These are phyloP conservation scores for Xenops minutus DNA, from an alignment of 2,797 vertebrate genomes.

Conservation along the genomic window DNA sequence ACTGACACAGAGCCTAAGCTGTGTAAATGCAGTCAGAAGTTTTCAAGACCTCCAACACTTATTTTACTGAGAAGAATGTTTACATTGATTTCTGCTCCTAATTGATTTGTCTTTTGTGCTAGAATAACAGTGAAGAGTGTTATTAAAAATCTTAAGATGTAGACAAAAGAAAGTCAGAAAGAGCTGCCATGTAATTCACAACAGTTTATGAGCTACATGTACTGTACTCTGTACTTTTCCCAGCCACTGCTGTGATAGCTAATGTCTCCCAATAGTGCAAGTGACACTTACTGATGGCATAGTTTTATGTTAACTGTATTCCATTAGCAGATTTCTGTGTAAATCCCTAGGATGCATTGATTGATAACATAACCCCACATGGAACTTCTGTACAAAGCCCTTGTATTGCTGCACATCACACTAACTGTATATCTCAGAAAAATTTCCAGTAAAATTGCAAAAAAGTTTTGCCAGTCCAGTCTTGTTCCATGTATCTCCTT, in stretches of 20 bases:
- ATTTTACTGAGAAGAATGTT: background rate
- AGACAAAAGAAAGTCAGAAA: conserved; percentile 22
- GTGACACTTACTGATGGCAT: conserved; percentile 58
- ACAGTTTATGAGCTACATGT: conserved; percentile 25
- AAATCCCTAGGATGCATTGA: conserved; percentile 32
- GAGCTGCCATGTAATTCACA: conserved; percentile 30
- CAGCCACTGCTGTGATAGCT: conserved; percentile 51
- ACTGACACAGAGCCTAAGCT: background rate
- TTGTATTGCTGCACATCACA: background rate
- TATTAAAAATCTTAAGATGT: background rate
- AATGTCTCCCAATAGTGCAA: conserved; percentile 39
- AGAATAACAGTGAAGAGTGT: background rate
- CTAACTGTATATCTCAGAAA: background rate
- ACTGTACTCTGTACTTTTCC: background rate
- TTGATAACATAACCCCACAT: conserved; percentile 14
- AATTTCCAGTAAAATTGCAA: background rate
- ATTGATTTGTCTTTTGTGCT: background rate
- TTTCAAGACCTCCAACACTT: background rate
- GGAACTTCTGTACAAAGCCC: conserved; percentile 30
- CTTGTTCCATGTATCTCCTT: background rate
- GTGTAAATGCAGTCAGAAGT: background rate
- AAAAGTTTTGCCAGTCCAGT: background rate
- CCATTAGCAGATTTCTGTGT: conserved; percentile 54
- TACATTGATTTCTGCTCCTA: background rate
- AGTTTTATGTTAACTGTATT: conserved; percentile 53